A percentile compares a stretch with the other conserved stretches of the same genome.
Evolutionary conservation across 2,797 vertebrate genomes (phyloP).

Genomic region (Acestrorhynchus altus): DNA sequence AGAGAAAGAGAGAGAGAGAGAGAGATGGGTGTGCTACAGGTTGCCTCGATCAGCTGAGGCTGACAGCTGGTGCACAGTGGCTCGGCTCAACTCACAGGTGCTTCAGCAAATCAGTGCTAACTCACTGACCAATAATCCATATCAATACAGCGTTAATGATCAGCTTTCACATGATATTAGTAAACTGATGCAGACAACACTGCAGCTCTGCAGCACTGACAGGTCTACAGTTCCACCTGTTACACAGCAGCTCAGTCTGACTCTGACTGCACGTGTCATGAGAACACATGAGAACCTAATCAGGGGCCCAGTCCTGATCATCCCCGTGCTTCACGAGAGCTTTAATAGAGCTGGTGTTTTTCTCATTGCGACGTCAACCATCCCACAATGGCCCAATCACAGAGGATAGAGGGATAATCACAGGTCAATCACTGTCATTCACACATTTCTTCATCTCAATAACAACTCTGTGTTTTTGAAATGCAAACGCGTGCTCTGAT

Average conservation of each 20-base stretch:
- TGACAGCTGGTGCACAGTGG: slow-evolving; percentile 24
- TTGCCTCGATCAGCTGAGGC: background rate
- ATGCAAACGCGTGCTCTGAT: slow-evolving; percentile 53
- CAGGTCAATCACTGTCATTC: slow-evolving; percentile 64
- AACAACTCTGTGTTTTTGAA: slow-evolving; percentile 48
- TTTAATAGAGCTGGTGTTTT: slow-evolving; percentile 46
- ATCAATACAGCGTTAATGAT: slow-evolving; percentile 39
- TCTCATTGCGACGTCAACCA: slow-evolving; percentile 46
- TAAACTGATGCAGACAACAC: slow-evolving; percentile 12
- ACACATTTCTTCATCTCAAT: slow-evolving; percentile 57
- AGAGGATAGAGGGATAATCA: slow-evolving; percentile 59
- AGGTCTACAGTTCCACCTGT: background rate
- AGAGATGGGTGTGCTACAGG: background rate
- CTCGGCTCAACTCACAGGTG: slow-evolving; percentile 10
- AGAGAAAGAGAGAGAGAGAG: slow-evolving; percentile 20
- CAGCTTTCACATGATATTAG: slow-evolving; percentile 32
- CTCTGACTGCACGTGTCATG: slow-evolving; percentile 35
- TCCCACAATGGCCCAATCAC: slow-evolving; percentile 57
- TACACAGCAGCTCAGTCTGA: background rate
- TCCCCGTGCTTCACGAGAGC: slow-evolving; percentile 5
- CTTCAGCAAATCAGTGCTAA: slow-evolving; percentile 19
- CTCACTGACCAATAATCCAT: slow-evolving; percentile 26
- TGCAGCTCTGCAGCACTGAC: slow-evolving; percentile 6
- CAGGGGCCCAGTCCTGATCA: slow-evolving; percentile 46
- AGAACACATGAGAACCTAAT: slow-evolving; percentile 36